Evolutionary conservation across 2,888 invertebrate genomes (phyloP), one percentile per base, ranked within the genome.

Genomic region (Trachelus stipa): DNA sequence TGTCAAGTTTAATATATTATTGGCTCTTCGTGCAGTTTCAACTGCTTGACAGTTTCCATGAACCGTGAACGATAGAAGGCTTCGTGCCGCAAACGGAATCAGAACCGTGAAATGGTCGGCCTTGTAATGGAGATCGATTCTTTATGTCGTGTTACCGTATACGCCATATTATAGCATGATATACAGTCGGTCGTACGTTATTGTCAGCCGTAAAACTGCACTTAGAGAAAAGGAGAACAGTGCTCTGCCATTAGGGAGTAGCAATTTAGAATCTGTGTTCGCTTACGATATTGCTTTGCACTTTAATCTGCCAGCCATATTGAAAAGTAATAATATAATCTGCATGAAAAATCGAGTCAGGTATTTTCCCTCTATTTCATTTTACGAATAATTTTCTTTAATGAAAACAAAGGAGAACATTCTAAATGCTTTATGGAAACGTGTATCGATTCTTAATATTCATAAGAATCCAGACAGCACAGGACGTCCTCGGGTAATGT

Each of bases 121-220:
- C 74, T 75, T 79, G 76, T 69, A 69, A n/a, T 56, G 31, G 40
- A 68, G 37, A 83, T 82, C 79, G 80, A 83, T 83, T 69, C 76
- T 75, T 79, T 73, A 68, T 56, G 73, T 34, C 56, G 76, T 77
- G 71, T 56, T 69, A 73, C 75, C 71, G 68, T 68, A 73, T 73
- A 75, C 78, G 56, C 56, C 9, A 23, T 56, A 56, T 56, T 56
- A 23, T 56, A 56, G 23, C 23, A 56, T 56, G 23, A 56, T 56
- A 56, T 56, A 56, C 23, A 56, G 56, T 56, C 80, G 77, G 79
- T 75, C 77, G 83, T 73, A 73, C 77, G 76, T 80, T 82, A 81
- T 81, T 78, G 81, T 79, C 76, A 68, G 81, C 76, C 76, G 79
- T 83, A 84, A 85, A 85, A 85, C 75, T 81, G 77, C 76, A 81